Evolutionary conservation across 2,113 vertebrate species (phyloP).

Genomic region (Salvelinus fontinalis): DNA sequence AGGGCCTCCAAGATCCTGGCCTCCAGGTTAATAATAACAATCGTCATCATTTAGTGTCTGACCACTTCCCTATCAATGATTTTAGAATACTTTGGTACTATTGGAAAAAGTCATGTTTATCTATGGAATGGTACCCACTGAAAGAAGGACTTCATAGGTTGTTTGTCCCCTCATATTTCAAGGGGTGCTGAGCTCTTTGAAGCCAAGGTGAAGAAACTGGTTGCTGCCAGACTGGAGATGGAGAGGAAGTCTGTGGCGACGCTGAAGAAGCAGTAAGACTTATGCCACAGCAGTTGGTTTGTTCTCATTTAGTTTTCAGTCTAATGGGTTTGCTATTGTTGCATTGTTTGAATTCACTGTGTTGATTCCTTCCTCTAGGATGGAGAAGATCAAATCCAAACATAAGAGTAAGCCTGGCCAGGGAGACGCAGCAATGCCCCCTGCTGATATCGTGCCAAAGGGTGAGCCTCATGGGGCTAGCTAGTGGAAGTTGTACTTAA

Average conservation of each 20-base stretch:
- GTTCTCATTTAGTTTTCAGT: neutral
- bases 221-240: constrained; percentile 64
- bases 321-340: neutral
- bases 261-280: constrained; percentile 72
- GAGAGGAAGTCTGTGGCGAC: constrained; percentile 72
- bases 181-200: constrained; percentile 79
- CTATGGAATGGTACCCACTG: neutral
- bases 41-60: too few relatives aligned
- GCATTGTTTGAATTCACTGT: neutral
- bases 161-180: constrained; percentile 9
- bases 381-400: constrained; percentile 78
- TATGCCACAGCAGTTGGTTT: neutral
- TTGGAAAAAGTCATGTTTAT: too few relatives aligned
- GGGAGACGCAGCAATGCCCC: constrained; percentile 13
- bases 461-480: constrained; percentile 41
- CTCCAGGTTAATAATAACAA: constrained; percentile 61
- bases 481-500: too few relatives aligned
- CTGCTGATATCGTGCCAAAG: constrained; percentile 36
- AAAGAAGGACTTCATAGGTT: neutral
- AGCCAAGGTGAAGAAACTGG: constrained; percentile 71
- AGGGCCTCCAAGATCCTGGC: constrained; percentile 75
- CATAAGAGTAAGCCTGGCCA: constrained; percentile 57
- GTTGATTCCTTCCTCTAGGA: constrained; percentile 54
- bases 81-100: too few relatives aligned
- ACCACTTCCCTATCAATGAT: too few relatives aligned